Conservation (phyloP, 1,140 invertebrate genomes). For the Drosophila mauritiana region DNA sequence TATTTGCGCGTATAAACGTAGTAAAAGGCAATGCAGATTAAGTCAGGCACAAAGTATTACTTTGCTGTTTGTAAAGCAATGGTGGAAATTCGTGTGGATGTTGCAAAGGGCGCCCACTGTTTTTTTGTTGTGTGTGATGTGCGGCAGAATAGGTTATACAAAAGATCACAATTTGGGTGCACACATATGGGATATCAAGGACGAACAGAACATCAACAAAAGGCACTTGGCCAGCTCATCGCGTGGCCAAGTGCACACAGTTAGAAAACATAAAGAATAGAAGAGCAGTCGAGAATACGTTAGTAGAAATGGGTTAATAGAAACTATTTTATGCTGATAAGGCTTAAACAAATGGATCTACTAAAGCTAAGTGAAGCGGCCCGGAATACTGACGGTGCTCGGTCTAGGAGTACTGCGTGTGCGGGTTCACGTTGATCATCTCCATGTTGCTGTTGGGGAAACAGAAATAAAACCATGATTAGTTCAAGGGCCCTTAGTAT, state of each 20-base stretch:
- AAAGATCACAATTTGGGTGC: constrained; percentile 18
- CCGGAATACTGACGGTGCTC: constrained; percentile 15
- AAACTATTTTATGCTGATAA: constrained; percentile 33
- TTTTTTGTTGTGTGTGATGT: neutral
- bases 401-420: constrained; percentile 89
- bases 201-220: constrained; percentile 10
- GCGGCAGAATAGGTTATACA: constrained; percentile 13
- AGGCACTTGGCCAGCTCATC: constrained; percentile 21
- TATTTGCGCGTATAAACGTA: constrained; percentile 23
- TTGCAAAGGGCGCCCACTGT: neutral
- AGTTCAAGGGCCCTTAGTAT: constrained; percentile 8
- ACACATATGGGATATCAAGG: neutral
- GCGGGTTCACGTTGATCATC: constrained; percentile 92
- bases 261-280: neutral
- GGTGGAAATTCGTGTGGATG: constrained; percentile 15
- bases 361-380: constrained; percentile 42
- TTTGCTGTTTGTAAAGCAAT: constrained; percentile 14
- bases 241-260: constrained; percentile 7
- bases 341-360: constrained; percentile 43
- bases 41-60: constrained; percentile 6
- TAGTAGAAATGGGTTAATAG: constrained; percentile 19
- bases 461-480: constrained; percentile 22
- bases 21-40: constrained; percentile 13
- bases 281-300: constrained; percentile 5
- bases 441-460: constrained; percentile 88